Conservation (phyloP, 2,113 vertebrate species). For the Falco punctatus region DNA sequence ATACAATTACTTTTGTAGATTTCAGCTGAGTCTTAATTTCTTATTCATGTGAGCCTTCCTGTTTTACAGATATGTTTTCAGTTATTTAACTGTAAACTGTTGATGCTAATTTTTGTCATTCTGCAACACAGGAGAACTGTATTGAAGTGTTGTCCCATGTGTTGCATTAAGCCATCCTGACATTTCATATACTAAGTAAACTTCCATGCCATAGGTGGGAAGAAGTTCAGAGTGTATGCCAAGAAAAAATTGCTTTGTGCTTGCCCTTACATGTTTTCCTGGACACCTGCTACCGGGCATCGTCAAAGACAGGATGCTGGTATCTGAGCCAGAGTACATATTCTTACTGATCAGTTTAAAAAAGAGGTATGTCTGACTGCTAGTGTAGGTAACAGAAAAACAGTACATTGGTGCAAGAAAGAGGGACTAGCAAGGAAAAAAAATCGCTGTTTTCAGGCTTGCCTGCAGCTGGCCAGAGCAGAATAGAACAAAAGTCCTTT, state of each 20-base stretch:
- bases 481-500: neutral
- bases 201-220: neutral
- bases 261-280: neutral
- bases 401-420: neutral
- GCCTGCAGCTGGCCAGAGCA: neutral
- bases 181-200: neutral
- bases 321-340: neutral
- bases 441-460: neutral
- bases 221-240: fast-evolving
- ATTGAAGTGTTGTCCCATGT: neutral
- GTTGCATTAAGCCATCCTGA: neutral
- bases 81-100: neutral
- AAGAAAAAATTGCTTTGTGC: neutral
- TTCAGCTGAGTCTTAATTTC: neutral
- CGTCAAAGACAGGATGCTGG: neutral
- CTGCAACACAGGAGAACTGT: neutral
- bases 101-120: neutral
- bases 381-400: neutral
- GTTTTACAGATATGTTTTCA: neutral
- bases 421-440: neutral
- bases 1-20: neutral
- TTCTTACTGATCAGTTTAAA: neutral
- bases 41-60: neutral
- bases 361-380: fast-evolving
- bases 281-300: neutral